Conservation (phyloP, 2,888 invertebrate genomes). For the Ethmia dodecea region DNA sequence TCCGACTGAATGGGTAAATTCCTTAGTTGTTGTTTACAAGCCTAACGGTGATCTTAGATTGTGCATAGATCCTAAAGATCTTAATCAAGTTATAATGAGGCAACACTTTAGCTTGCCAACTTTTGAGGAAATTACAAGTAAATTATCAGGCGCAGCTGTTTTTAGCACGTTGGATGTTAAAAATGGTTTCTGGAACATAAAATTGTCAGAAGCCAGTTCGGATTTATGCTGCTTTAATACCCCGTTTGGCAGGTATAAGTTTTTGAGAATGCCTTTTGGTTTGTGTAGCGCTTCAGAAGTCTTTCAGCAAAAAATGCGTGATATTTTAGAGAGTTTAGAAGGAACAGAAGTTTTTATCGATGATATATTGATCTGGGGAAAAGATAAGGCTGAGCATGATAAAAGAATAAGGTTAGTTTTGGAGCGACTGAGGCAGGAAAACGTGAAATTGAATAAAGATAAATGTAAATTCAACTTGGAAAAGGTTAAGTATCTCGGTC, state of each 20-base stretch:
- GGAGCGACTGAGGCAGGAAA: slow-evolving; percentile 1
- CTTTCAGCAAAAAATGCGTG: slow-evolving; percentile 6
- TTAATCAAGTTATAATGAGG: too few species aligned
- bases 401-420: slow-evolving; percentile 5
- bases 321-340: slow-evolving; percentile 7
- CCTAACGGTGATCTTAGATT: too few species aligned
- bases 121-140: too few species aligned
- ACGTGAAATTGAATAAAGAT: slow-evolving; percentile 10
- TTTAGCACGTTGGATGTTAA: too few species aligned
- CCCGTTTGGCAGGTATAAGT: slow-evolving; percentile 12
- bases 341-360: slow-evolving; percentile 10
- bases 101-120: too few species aligned
- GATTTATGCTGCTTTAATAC: slow-evolving; percentile 10
- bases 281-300: slow-evolving; percentile 10
- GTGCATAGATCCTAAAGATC: too few species aligned
- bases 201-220: slow-evolving; percentile 4
- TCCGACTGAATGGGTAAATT: too few species aligned
- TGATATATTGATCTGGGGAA: slow-evolving; percentile 11
- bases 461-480: slow-evolving; percentile 9
- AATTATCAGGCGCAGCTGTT: too few species aligned
- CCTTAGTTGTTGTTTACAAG: too few species aligned
- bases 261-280: slow-evolving; percentile 9
- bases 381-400: slow-evolving; percentile 3
- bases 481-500: slow-evolving; percentile 12
- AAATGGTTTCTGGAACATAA: slow-evolving; percentile 11